Evolutionary conservation across 2,113 vertebrate genomes (phyloP).

Genomic region (Centrocercus urophasianus): DNA sequence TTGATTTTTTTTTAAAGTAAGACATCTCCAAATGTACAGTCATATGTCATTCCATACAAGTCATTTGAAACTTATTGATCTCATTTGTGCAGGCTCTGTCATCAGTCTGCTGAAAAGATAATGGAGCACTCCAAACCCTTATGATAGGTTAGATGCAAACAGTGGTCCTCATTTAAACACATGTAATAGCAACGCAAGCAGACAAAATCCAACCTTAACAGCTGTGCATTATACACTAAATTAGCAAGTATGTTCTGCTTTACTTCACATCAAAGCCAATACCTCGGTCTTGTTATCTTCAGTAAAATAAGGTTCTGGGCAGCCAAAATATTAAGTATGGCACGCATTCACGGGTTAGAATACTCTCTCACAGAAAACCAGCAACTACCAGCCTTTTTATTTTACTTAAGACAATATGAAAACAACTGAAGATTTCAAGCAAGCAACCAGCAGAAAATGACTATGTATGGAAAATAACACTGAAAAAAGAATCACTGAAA

Average conservation of each 20-base stretch:
- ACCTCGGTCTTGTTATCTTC: slow-evolving; percentile 54
- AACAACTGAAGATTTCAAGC: slow-evolving; percentile 65
- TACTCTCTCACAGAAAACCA: slow-evolving; percentile 61
- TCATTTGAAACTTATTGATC: slow-evolving; percentile 84
- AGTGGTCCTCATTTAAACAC: slow-evolving; percentile 74
- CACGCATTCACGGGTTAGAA: slow-evolving; percentile 47
- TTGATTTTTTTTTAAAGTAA: slow-evolving; percentile 73
- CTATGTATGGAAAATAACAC: slow-evolving; percentile 62
- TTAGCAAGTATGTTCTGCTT: slow-evolving; percentile 74
- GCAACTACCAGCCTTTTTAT: slow-evolving; percentile 73
- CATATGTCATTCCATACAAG: slow-evolving; percentile 75
- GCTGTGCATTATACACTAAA: slow-evolving; percentile 74
- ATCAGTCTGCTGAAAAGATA: slow-evolving; percentile 82
- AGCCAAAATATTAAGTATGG: slow-evolving; percentile 32
- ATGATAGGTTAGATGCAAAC: slow-evolving; percentile 81
- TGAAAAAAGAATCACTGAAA: slow-evolving; percentile 47
- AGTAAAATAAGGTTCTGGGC: slow-evolving; percentile 66
- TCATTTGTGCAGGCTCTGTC: slow-evolving; percentile 77
- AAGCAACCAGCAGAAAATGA: slow-evolving; percentile 63
- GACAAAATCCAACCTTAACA: slow-evolving; percentile 70
- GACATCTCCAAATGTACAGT: slow-evolving; percentile 71
- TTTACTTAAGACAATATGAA: slow-evolving; percentile 73
- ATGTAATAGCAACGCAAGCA: slow-evolving; percentile 74
- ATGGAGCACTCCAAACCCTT: slow-evolving; percentile 79
- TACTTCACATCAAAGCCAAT: slow-evolving; percentile 71